A percentile compares a stretch with the other conserved stretches of the same genome.
These are phyloP conservation scores for Cecidostiba fungosa DNA, from an alignment of 2,888 invertebrate genomes.

Conservation along the genomic window DNA sequence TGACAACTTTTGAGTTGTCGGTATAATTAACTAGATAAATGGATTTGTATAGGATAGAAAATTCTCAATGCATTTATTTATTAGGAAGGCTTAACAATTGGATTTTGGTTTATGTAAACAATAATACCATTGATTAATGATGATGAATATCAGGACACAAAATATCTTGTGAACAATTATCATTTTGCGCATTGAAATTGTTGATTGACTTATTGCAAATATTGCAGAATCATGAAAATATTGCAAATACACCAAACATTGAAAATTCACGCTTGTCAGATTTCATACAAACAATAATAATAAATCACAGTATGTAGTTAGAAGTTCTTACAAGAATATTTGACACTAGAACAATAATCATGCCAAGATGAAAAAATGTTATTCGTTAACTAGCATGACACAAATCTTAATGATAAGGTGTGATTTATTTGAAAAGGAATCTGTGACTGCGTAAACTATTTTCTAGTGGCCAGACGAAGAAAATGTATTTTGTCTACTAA, in stretches of 20 bases:
- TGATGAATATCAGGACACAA: background rate
- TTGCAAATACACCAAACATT: conserved; percentile 1
- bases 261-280: background rate
- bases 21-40: conserved; percentile 13
- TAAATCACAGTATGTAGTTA: background rate
- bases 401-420: background rate
- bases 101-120: background rate
- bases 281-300: conserved; percentile 16
- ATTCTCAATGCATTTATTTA: conserved; percentile 57
- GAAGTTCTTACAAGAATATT: conserved; percentile 6
- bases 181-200: background rate
- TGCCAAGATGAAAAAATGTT: background rate
- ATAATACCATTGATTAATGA: background rate
- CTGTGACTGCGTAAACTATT: conserved; percentile 41
- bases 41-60: conserved; percentile 14
- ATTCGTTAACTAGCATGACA: background rate
- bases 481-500: conserved; percentile 60
- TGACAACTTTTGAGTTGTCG: conserved; percentile 6
- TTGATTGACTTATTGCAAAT: conserved; percentile 26
- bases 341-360: conserved; percentile 22
- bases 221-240: conserved; percentile 12
- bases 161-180: conserved; percentile 29
- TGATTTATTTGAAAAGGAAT: conserved; percentile 31
- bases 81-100: conserved; percentile 18
- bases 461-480: conserved; percentile 47